Evolutionary conservation across 1,140 invertebrate genomes (phyloP), one percentile per base, ranked within the genome.

Genomic region (Neoseiulus cucumeris): DNA sequence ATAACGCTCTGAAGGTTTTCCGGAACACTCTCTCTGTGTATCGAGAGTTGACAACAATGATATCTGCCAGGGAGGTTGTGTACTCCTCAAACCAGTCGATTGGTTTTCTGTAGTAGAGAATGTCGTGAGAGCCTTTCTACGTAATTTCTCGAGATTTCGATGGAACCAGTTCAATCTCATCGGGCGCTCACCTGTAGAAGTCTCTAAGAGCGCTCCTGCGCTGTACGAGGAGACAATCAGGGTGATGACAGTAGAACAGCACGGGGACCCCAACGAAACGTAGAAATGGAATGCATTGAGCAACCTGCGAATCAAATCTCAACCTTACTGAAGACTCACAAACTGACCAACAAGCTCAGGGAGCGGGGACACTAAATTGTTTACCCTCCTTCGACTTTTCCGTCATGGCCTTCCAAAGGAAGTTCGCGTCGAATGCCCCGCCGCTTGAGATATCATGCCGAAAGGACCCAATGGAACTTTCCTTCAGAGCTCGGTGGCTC

Each of bases 31-130:
- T 72, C 80, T 79, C 79, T 65, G 83, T 99, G 74, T 93, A 99
- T 72, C 85, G 81, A 71, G 93, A 97, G 74, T 98, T 99, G 0
- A 98, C 94, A 65, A 97, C 79, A 65, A 97, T 82, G 65, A 71
- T 64, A 70, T 80, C 74, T 29, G 79, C 77, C 72, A 76, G 76
- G 18, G 77, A 76, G 7, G 91, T 97, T 0, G 92, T 91, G 39
- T 81, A 79, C 74, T 93, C 87, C 77, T 99, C 96, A 0, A 97
- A 67, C 79, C 82, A 91, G 77, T 99, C 89, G 1, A 99, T 76
- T 0, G 91, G 87, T n/a, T 76, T 75, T 42, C 96, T 80, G 76
- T 98, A 98, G 0, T 1, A 59, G 14, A 59, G 33, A 17, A 20
- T n/a, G 9, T 39, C 9, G 33, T 6, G 33, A 59, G 9, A 91